phyloP scores from a whole-genome alignment of 2,888 invertebrate species.

The Lycia hirtaria region DNA sequence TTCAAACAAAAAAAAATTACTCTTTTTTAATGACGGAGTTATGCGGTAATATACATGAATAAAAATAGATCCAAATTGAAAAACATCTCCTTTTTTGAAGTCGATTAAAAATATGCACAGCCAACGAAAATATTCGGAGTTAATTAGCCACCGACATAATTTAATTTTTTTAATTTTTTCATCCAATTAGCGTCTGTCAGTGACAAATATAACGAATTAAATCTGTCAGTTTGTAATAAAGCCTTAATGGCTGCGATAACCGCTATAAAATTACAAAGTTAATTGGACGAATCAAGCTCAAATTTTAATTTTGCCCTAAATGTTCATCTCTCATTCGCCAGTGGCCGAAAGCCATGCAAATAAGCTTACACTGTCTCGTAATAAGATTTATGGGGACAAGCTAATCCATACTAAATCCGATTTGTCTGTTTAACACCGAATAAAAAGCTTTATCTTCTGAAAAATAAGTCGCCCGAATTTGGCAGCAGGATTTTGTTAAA shows the following conservation, averaged over 20 bases:
- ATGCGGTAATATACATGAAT: too few species aligned
- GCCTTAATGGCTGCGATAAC: conserved; percentile 19
- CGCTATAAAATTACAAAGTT: conserved; percentile 28
- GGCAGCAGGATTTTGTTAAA: conserved; percentile 26
- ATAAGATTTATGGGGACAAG: conserved; percentile 66
- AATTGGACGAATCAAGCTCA: conserved; percentile 15
- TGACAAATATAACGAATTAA: conserved; percentile 16
- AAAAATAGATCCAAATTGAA: too few species aligned
- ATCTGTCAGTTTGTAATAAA: conserved; percentile 22
- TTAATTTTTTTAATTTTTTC: background rate
- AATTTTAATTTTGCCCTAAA: conserved; percentile 37
- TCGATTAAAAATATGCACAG: too few species aligned
- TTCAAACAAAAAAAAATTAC: too few species aligned
- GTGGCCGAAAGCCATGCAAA: conserved; percentile 53
- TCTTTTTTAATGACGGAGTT: too few species aligned
- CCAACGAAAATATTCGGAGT: too few species aligned
- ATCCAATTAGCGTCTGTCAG: conserved; percentile 19
- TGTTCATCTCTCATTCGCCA: conserved; percentile 38
- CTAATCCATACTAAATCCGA: conserved; percentile 64
- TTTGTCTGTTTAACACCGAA: conserved; percentile 61
- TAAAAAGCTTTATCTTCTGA: conserved; percentile 53
- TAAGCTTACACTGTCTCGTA: conserved; percentile 53
- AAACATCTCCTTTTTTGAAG: too few species aligned
- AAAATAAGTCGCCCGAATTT: conserved; percentile 45
- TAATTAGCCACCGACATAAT: background rate